Conservation (phyloP, 2,113 vertebrate genomes). For the Platichthys stellatus region DNA sequence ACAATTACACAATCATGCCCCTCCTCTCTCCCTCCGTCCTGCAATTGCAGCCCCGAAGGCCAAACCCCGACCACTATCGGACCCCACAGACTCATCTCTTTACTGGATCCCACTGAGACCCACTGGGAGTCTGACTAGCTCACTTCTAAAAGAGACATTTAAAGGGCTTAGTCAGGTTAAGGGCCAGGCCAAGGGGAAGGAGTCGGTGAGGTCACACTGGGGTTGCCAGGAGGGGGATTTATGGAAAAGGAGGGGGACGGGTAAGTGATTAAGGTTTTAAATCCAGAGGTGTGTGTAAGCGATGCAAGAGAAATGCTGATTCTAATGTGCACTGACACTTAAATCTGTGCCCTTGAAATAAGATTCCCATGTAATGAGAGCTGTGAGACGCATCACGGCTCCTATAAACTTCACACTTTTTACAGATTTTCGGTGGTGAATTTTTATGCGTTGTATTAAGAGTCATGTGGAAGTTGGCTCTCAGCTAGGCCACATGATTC, state of each 20-base stretch:
- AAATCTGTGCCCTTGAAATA: neutral
- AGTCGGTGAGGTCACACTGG: slow-evolving; percentile 32
- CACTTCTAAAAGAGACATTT: slow-evolving; percentile 5
- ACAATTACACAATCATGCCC: neutral
- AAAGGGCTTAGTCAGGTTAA: slow-evolving; percentile 42
- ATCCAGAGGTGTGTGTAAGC: slow-evolving; percentile 29
- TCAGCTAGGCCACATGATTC: neutral
- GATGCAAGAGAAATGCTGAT: slow-evolving; percentile 28
- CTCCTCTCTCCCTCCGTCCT: neutral
- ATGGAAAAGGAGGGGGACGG: neutral
- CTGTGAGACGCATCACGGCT: slow-evolving; percentile 3
- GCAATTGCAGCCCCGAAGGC: slow-evolving; percentile 65
- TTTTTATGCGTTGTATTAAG: neutral
- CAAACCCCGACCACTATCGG: slow-evolving; percentile 37
- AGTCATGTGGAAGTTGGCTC: neutral
- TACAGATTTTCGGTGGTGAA: neutral
- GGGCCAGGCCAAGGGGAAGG: slow-evolving; percentile 25
- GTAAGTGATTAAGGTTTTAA: slow-evolving; percentile 11
- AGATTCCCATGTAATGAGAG: neutral
- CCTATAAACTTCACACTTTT: slow-evolving; percentile 7
- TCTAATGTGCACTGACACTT: slow-evolving; percentile 24
- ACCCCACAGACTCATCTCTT: slow-evolving; percentile 33
- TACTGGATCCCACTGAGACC: slow-evolving; percentile 28
- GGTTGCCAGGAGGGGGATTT: slow-evolving; percentile 26
- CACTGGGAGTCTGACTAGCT: slow-evolving; percentile 24